phyloP scores from a whole-genome alignment of 2,113 vertebrate species.

The Elephas maximus region DNA sequence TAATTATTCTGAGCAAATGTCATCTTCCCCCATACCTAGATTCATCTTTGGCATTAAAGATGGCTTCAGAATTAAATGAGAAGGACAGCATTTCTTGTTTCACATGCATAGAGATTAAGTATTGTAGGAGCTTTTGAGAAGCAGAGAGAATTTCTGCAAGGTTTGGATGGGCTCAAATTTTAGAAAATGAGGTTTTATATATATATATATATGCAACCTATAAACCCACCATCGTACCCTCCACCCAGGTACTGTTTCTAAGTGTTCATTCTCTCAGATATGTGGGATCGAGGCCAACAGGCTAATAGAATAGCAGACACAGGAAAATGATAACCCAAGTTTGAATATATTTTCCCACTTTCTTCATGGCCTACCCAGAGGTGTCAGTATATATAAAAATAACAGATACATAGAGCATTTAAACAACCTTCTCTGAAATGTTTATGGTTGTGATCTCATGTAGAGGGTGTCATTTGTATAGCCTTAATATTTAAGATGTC shows the following conservation, averaged over 20 bases:
- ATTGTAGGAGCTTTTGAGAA: background rate
- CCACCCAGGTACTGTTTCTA: background rate
- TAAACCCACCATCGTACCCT: background rate
- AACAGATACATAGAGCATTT: constrained; percentile 45
- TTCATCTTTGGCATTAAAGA: constrained; percentile 74
- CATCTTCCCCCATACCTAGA: constrained; percentile 39
- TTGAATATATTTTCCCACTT: constrained; percentile 16
- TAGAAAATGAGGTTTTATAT: background rate
- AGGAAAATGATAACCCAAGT: background rate
- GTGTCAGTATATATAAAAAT: constrained; percentile 62
- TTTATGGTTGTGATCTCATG: constrained; percentile 67
- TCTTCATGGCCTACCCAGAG: constrained; percentile 14
- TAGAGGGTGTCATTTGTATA: constrained; percentile 68
- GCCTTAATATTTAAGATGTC: constrained; percentile 75
- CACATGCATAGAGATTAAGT: constrained; percentile 65
- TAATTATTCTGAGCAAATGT: constrained; percentile 78
- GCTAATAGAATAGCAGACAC: background rate
- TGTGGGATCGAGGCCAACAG: background rate
- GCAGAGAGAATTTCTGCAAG: constrained; percentile 7
- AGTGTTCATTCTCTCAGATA: background rate
- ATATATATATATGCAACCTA: background rate
- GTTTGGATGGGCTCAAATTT: background rate
- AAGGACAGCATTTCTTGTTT: constrained; percentile 55
- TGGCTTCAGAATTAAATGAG: constrained; percentile 69
- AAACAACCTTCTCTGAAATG: constrained; percentile 69